Base-by-base conservation (phyloP, 2,113 vertebrate genomes). In the Caranx melampygus region DNA sequence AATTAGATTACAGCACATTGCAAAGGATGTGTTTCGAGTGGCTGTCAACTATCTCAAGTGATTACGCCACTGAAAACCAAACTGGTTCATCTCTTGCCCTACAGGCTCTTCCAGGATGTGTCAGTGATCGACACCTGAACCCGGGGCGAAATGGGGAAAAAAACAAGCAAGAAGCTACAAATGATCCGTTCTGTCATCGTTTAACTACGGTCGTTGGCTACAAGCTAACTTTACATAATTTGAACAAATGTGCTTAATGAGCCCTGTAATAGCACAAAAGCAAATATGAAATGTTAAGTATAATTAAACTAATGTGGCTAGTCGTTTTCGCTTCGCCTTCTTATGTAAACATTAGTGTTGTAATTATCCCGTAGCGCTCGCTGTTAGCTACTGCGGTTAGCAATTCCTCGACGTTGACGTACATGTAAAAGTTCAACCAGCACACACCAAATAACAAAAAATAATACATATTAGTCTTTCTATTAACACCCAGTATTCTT, bases 271-370 rank as follows among this genome's bases (percentile, higher is more conserved):
- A 5, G 8, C 1, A 26, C 0, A 6, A 18, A 5, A 60, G 0
- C 12, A 20, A 6, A 6, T 44, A 16, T 4, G 14, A 1, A 16
- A 2, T 8, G 26, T 10, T 1, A 16, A 42, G 42, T 20, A 55
- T n/a, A n/a, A 4, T 2, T 1, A n/a, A n/a, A 8, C 42, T 35
- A 52, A 2, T 1, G 9, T 4, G 10, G 6, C 2, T 15, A 35
- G 8, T 21, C 11, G 1, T 70, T 71, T 59, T 33, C 5, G 7
- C 6, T 40, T 8, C 34, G 26, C 21, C 26, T 20, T 61, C 15
- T 6, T 0, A 72, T 21, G 49, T 65, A 74, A 81, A 83, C 42
- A 80, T n/a, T 49, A 3, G 18, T 31, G 61, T 71, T 21, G 10
- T 72, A n/a, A 37, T 55, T 44, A 26, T 45, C 11, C 2, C 12